Evolutionary conservation across 1,140 invertebrate genomes (phyloP).

Genomic region (Ips nitidus): DNA sequence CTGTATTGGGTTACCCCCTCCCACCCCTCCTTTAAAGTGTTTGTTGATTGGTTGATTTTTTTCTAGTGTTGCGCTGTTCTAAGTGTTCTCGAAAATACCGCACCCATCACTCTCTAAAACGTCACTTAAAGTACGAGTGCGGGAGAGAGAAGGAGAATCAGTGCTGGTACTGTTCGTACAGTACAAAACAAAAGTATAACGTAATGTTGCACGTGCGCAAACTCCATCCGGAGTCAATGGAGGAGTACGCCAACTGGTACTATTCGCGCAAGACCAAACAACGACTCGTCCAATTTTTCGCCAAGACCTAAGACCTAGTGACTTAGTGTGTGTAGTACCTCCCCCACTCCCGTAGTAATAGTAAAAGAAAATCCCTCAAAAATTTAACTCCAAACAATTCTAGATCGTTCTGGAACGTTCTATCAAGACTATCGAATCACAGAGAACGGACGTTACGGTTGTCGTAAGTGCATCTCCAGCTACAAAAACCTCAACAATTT

Average conservation of each 20-base stretch:
- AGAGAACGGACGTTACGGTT: slow-evolving; percentile 22
- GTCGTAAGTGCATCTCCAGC: slow-evolving; percentile 20
- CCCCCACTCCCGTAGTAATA: no score
- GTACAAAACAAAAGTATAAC: slow-evolving; percentile 48
- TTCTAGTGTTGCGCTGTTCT: background rate
- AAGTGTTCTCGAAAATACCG: slow-evolving; percentile 60
- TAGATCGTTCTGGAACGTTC: no score
- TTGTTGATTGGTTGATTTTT: background rate
- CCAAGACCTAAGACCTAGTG: background rate
- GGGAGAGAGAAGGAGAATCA: slow-evolving; percentile 57
- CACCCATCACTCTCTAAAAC: slow-evolving; percentile 53
- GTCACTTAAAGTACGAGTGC: slow-evolving; percentile 64
- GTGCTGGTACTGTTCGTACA: slow-evolving; percentile 47
- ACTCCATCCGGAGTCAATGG: slow-evolving; percentile 16
- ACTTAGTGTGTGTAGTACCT: no score
- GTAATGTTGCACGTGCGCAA: slow-evolving; percentile 39
- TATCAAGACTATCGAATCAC: slow-evolving; percentile 4
- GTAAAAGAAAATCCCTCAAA: no score
- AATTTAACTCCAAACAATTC: no score
- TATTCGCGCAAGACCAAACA: background rate
- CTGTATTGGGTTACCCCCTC: no score
- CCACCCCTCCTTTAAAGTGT: no score
- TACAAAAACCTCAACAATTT: slow-evolving; percentile 42
- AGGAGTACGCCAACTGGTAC: slow-evolving; percentile 21
- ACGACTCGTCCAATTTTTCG: no score